phyloP scores from a whole-genome alignment of 2,797 vertebrate species.

The Thalassophryne amazonica region DNA sequence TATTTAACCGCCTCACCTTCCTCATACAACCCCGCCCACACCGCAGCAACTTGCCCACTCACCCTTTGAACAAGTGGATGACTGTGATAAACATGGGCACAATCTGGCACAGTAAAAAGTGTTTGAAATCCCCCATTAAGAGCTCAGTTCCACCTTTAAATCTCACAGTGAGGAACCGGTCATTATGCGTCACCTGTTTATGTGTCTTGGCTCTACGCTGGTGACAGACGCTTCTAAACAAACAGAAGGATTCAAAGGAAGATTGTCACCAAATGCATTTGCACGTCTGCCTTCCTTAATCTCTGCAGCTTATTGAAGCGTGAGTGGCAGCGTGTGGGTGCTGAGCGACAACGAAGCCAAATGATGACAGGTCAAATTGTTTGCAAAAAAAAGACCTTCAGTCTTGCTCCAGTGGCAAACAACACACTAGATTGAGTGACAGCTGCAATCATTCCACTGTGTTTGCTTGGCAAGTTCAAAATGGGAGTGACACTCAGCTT shows the following conservation, averaged over 20 bases:
- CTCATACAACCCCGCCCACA: slow-evolving; percentile 63
- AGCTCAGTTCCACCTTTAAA: slow-evolving; percentile 37
- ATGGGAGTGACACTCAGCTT: slow-evolving; percentile 70
- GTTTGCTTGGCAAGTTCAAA: slow-evolving; percentile 72
- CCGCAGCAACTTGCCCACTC: slow-evolving; percentile 41
- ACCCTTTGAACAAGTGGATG: slow-evolving; percentile 54
- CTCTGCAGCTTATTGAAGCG: slow-evolving; percentile 48
- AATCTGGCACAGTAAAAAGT: slow-evolving; percentile 34
- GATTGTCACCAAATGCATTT: slow-evolving; percentile 44
- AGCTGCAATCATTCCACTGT: slow-evolving; percentile 71
- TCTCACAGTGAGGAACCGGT: slow-evolving; percentile 28
- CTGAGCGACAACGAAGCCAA: slow-evolving; percentile 69
- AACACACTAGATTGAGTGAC: slow-evolving; percentile 71
- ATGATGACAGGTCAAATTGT: slow-evolving; percentile 77
- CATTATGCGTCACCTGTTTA: slow-evolving; percentile 63
- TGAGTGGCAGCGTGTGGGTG: slow-evolving; percentile 57
- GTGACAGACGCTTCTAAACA: slow-evolving; percentile 62
- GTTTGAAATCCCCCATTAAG: slow-evolving; percentile 29
- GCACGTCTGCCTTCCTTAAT: slow-evolving; percentile 43
- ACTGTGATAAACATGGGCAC: slow-evolving; percentile 42
- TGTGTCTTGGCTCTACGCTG: slow-evolving; percentile 38
- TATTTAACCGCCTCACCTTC: slow-evolving; percentile 53
- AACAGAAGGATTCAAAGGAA: slow-evolving; percentile 47
- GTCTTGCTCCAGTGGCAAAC: slow-evolving; percentile 53
- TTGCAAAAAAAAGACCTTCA: too few species aligned